Base-by-base conservation (phyloP, 2,888 invertebrate genomes). In the Ommatoiulus sabulosus region DNA sequence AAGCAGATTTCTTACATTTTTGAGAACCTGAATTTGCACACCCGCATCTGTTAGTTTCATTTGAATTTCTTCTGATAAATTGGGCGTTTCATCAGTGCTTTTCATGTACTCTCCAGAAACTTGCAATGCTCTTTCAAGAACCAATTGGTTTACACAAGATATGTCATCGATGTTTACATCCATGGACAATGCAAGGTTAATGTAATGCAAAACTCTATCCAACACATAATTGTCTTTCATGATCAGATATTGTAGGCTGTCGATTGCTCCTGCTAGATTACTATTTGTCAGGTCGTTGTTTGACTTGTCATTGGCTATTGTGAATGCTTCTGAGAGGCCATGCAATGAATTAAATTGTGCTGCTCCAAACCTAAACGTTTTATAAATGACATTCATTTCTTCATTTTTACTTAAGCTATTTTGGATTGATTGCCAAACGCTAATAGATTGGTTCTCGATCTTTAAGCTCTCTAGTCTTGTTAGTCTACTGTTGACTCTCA, bases 81-180 rank as follows among this genome's bases (percentile, higher is more conserved):
- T 80, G 35, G 80, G 80, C 3, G 80, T 80, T 12, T 80, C 12
- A 3, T 80, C 35, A 10, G 80, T 80, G 80, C 35, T 12, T 35
- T 80, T 80, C 80, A 35, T 80, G 80, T 80, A 80, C 35, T 80
- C 80, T 80, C 80, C 80, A 35, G 80, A 12, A 12, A 80, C 80
- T 80, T 80, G 80, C 12, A 80, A 20, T 2, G 35, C 80, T 35
- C 80, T 80, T 80, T 80, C 80, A 12, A 80, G 80, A 35, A 80
- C 80, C 12, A 80, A 35, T 35, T 80, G 80, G 12, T 80, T 12
- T 8, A 35, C 15, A 80, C 35, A 80, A 0, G 80, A 80, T 35
- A 35, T 35, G 24, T 80, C 80, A 0, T 80, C 12, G 12, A 24
- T 35, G 0, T 8, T 0, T 5, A 35, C 6, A 6, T 1, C 80